Base-by-base conservation (phyloP, 2,113 vertebrate genomes). In the Syngnathus floridae region DNA sequence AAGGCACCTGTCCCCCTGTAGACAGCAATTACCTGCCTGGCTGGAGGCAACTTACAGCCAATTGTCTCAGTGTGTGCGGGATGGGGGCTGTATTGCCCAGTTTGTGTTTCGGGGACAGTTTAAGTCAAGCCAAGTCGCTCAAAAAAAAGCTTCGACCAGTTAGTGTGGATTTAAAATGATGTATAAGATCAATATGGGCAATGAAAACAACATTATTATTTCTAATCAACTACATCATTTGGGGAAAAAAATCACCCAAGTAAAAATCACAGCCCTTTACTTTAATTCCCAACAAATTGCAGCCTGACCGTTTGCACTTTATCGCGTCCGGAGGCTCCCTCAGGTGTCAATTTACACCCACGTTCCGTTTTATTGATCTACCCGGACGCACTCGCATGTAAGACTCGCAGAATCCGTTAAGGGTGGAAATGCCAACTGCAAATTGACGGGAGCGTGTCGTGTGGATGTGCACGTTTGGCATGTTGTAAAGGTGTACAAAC, bases 11-110 rank as follows among this genome's bases (percentile, higher is more conserved):
- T 87, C 78, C 83, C 83, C 77, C 82, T 74, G 80, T 75, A 84
- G 87, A 89, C 79, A 67, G 84, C 84, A 89, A 89, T 91, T 89
- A 89, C 88, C 84, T 89, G 86, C 52, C 83, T 77, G 72, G 71
- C 80, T 84, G 74, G 77, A 82, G 74, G 81, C 72, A 66, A 74
- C 79, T 82, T 78, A 40, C 70, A 77, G 79, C 75, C 81, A 74
- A 87, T 88, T 87, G 81, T 84, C 77, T 79, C 67, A 59, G 37
- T 62, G 35, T 56, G 35, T 67, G 61, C 8, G 63, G 51, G 66
- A 63, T 60, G 58, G 40, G 65, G 61, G 43, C 61, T 35, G 61
- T 65, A 22, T 43, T 46, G 4, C 4, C 21, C 10, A 26, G 51
- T 46, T 54, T 56, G 10, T 4, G 38, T 62, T 48, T 19, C 16